Evolutionary conservation across 2,113 vertebrate genomes (phyloP), one percentile per base, ranked within the genome.

Genomic region (Prochilodus magdalenae): DNA sequence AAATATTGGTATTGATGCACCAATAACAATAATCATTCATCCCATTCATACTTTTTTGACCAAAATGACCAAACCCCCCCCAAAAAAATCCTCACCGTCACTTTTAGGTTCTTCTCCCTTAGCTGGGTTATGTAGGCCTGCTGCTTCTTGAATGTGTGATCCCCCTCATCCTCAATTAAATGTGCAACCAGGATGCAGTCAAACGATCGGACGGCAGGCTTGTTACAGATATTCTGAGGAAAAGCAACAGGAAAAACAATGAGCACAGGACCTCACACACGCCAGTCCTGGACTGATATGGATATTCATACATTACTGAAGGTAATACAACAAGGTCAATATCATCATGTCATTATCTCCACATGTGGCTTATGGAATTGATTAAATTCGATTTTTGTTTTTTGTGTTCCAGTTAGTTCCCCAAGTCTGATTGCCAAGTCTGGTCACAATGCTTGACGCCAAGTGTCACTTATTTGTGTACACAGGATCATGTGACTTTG

Each of bases 181-280:
- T 93, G 24, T 0, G 94, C 94, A 55, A 98, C 97, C 0, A 98
- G 90, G 24, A 99, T 85, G 0, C 92, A 97, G 83, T 98, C 97
- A 90, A 92, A 96, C 4, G 86, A 83, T 84, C 16, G 86, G 3
- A 47, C 33, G 44, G 63, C 33, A 13, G 70, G 83, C 30, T 18
- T 0, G 16, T 29, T 2, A 1, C 24, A 40, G 36, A 27, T 75
- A 24, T 0, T 22, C 84, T 87, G 66, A n/a, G 20, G 40, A 69
- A 67, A 63, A 22, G 33, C n/a, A 80, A 73, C 8, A 71, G 33
- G 6, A n/a, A 75, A 47, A 69, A 72, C 24, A 33, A 49, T 59
- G 53, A 6, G 57, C 44, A 12, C 10, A 24, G 73, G n/a, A 57
- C 27, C 57, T 55, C 26, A 71, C 30, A 47, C 24, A 59, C 20